phyloP scores from a whole-genome alignment of 1,140 invertebrate species.

The honey bee (Apis mellifera) region Amel_HAv3.1 CM009931.2:2098001-2098500 shows the following conservation, averaged over 20 bases:
- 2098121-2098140: too few relatives aligned
- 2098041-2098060: too few relatives aligned
- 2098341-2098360: background rate
- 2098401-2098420: conserved; percentile 46
- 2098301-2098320: background rate
- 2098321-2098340: background rate
- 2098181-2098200: too few relatives aligned
- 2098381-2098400: conserved; percentile 7
- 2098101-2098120: too few relatives aligned
- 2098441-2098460: conserved; percentile 10
- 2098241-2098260: background rate
- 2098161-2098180: too few relatives aligned
- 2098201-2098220: background rate
- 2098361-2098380: too few relatives aligned
- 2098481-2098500: conserved; percentile 40
- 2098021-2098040: background rate
- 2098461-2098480: conserved; percentile 65
- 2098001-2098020: background rate
- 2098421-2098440: conserved; percentile 62
- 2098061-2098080: too few relatives aligned
- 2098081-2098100: too few relatives aligned
- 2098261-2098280: background rate
- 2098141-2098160: too few relatives aligned
- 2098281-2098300: too few relatives aligned
- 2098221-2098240: background rate